Percentiles rank a stretch among this genome's conserved stretches.
These are phyloP conservation scores for Falco concolor DNA, from an alignment of 2,797 vertebrate genomes.

Conservation along the genomic window DNA sequence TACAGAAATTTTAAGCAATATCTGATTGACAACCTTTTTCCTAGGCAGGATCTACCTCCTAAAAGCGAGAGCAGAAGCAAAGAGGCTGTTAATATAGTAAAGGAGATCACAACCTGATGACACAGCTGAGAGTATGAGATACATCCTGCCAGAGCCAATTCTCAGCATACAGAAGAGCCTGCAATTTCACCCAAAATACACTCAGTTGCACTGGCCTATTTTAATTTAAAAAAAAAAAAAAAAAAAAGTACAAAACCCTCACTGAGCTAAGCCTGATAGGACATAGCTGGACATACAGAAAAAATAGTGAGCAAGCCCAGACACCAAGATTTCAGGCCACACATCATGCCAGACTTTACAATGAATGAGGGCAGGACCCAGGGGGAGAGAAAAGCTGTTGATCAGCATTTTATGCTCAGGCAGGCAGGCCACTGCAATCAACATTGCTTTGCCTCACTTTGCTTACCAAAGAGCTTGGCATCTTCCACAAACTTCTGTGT, in stretches of 20 bases:
- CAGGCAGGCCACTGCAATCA: neutral
- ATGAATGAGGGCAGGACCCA: neutral
- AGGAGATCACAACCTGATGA: neutral
- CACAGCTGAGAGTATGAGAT: neutral
- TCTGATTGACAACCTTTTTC: neutral
- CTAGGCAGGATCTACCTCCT: neutral
- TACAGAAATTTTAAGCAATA: neutral
- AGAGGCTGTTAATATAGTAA: neutral
- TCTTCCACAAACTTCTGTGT: conserved; percentile 88
- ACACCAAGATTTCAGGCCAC: neutral
- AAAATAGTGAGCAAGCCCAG: neutral
- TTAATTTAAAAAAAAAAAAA: neutral
- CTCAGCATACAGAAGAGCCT: neutral
- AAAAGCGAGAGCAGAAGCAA: neutral
- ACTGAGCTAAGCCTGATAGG: neutral
- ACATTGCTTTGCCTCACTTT: neutral
- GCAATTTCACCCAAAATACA: neutral
- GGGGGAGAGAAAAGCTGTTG: neutral
- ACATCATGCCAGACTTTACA: neutral
- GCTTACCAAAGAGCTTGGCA: conserved; percentile 85
- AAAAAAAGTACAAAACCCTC: neutral
- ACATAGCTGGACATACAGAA: neutral
- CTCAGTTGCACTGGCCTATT: neutral
- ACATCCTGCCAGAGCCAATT: neutral
- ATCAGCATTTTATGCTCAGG: neutral